phyloP scores from a whole-genome alignment of 2,113 vertebrate species.

The Scytalopus superciliaris region DNA sequence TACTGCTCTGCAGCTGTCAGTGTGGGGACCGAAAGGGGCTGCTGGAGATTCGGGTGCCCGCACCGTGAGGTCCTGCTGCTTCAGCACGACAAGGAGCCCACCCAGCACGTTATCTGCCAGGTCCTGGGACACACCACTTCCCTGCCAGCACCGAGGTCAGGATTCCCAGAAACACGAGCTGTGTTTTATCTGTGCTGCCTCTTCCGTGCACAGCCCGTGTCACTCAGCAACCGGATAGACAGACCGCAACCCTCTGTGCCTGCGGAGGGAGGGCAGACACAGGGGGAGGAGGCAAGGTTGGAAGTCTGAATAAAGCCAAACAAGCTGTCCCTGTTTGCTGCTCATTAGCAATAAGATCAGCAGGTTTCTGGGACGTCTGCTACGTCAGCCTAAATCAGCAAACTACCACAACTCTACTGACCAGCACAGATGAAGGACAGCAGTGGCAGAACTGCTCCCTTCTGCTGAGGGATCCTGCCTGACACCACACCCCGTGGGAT shows the following conservation, averaged over 20 bases:
- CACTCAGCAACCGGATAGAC: conserved; percentile 14
- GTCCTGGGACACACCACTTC: background rate
- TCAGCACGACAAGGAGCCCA: background rate
- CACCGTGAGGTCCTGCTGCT: background rate
- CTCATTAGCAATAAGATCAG: background rate
- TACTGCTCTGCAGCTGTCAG: background rate
- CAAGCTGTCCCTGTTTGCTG: background rate
- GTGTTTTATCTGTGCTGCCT: conserved; percentile 42
- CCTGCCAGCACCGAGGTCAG: conserved; percentile 20
- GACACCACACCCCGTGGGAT: background rate
- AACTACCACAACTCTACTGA: background rate
- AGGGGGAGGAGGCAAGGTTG: background rate
- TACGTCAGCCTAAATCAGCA: background rate
- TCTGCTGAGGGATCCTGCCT: background rate
- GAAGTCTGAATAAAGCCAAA: background rate
- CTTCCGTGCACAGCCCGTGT: background rate
- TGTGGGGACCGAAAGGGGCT: background rate
- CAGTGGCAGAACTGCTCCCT: background rate
- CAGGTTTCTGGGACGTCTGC: background rate
- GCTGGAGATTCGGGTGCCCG: background rate
- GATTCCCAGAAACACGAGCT: conserved; percentile 58
- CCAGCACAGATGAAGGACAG: background rate
- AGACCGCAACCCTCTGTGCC: conserved; percentile 19
- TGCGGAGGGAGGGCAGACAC: background rate
- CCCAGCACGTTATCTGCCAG: conserved; percentile 48